A percentile compares a stretch with the other conserved stretches of the same genome.
Conservation (phyloP, 2,888 invertebrate genomes). For the Zeuzera pyrina region DNA sequence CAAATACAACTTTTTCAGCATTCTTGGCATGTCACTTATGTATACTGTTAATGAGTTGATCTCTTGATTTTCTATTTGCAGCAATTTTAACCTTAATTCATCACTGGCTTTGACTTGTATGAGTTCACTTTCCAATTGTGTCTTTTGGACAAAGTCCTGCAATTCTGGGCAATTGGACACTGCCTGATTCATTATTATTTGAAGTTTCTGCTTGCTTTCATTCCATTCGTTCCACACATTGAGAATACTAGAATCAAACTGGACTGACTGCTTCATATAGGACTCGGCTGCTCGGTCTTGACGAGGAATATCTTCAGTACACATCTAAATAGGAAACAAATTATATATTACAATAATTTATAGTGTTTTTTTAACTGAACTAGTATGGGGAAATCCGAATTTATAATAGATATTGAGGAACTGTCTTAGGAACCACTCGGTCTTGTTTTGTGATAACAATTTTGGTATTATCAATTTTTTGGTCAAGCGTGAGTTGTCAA, state of each 20-base stretch:
- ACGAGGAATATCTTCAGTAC: slow-evolving; percentile 53
- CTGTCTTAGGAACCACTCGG: no score
- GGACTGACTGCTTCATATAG: slow-evolving; percentile 41
- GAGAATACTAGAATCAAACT: slow-evolving; percentile 41
- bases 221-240: slow-evolving; percentile 42
- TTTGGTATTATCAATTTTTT: no score
- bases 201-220: slow-evolving; percentile 32
- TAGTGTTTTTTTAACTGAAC: no score
- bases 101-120: slow-evolving; percentile 53
- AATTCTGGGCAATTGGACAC: slow-evolving; percentile 36
- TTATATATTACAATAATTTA: no score
- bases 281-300: slow-evolving; percentile 51
- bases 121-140: slow-evolving; percentile 41
- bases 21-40: slow-evolving; percentile 61
- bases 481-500: no score
- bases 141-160: slow-evolving; percentile 31
- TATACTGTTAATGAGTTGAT: slow-evolving; percentile 65
- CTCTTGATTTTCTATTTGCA: slow-evolving; percentile 60
- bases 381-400: no score
- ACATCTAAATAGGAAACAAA: slow-evolving; percentile 36
- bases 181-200: slow-evolving; percentile 33
- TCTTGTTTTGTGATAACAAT: no score
- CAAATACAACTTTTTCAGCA: slow-evolving; percentile 72
- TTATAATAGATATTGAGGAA: no score
- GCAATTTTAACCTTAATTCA: slow-evolving; percentile 38